These are phyloP conservation scores for Redunca redunca DNA, from an alignment of 2,113 vertebrate species.

Conservation along the genomic window DNA sequence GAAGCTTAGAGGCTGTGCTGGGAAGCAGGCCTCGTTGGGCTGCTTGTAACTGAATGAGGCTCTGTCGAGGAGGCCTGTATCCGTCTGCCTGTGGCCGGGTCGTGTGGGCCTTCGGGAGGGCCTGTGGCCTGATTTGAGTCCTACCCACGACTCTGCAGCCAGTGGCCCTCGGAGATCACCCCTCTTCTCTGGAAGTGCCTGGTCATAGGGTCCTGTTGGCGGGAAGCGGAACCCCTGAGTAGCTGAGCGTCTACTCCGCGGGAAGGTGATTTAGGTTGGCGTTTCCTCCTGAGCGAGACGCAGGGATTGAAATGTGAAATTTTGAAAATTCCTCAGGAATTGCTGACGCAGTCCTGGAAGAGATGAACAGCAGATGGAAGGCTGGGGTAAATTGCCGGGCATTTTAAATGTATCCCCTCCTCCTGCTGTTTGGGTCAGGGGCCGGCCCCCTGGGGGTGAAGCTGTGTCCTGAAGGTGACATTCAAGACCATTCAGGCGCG, in stretches of 20 bases:
- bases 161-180: background rate
- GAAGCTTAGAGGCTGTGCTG: background rate
- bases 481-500: background rate
- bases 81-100: accelerated
- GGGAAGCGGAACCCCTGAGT: background rate
- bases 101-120: background rate
- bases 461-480: background rate
- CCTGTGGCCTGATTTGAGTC: background rate
- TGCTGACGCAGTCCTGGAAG: background rate
- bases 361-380: background rate
- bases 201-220: accelerated
- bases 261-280: too few relatives aligned
- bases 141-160: accelerated
- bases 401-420: accelerated
- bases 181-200: background rate
- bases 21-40: background rate
- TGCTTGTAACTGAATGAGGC: background rate
- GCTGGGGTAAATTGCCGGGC: background rate
- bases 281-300: background rate
- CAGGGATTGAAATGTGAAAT: background rate
- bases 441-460: background rate
- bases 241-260: background rate
- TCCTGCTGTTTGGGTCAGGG: accelerated
- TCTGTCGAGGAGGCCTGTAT: accelerated
- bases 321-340: background rate